Evolutionary conservation across 2,797 vertebrate genomes (phyloP).

Genomic region (Denticeps clupeoides): DNA sequence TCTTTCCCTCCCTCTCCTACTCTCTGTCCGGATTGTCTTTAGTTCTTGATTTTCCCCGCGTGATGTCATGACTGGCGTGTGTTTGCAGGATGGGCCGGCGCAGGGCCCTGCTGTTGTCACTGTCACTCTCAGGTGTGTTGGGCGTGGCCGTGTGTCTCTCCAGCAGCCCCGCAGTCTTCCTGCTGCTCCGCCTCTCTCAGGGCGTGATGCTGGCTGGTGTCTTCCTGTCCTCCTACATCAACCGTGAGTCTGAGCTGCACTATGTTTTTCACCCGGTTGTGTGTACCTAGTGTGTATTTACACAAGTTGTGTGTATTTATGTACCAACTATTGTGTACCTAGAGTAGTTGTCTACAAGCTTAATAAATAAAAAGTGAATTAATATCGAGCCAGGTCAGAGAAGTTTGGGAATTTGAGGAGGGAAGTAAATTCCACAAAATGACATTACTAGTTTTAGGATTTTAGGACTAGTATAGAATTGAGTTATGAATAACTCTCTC

Average conservation of each 20-base stretch:
- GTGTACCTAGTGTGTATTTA: too few relatives aligned
- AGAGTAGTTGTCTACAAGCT: too few relatives aligned
- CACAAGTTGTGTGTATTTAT: too few relatives aligned
- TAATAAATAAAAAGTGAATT: too few relatives aligned
- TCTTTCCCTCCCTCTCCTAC: neutral
- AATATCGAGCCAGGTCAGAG: too few relatives aligned
- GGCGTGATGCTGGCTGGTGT: conserved; percentile 64
- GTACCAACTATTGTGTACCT: too few relatives aligned
- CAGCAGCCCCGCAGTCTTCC: conserved; percentile 47
- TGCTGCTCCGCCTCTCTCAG: conserved; percentile 61
- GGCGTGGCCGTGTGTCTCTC: conserved; percentile 63
- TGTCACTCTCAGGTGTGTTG: conserved; percentile 58
- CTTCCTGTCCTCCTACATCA: conserved; percentile 69
- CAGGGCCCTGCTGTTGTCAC: conserved; percentile 53
- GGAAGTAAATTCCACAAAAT: too few relatives aligned
- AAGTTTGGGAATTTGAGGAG: too few relatives aligned
- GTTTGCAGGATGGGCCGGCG: conserved; percentile 68
- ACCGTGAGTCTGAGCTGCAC: conserved; percentile 47
- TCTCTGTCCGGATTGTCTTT: neutral
- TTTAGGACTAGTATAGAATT: too few relatives aligned
- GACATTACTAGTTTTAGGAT: too few relatives aligned
- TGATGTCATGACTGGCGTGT: conserved; percentile 4
- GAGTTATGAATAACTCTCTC: too few relatives aligned
- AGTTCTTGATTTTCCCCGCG: neutral
- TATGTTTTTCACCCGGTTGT: neutral